These are phyloP conservation scores for Tor tambroides DNA, from an alignment of 2,113 vertebrate species.

Conservation along the genomic window DNA sequence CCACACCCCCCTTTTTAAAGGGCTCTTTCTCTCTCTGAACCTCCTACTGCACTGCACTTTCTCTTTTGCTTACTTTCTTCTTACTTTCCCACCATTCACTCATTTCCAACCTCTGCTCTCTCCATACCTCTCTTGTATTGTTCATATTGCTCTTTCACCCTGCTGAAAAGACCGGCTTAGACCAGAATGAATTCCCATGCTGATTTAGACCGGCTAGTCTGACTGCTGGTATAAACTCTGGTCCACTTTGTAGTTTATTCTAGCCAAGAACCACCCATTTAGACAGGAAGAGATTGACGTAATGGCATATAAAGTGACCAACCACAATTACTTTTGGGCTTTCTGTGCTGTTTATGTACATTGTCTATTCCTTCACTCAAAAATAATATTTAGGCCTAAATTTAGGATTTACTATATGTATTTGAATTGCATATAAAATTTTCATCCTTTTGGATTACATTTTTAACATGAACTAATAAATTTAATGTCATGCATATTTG, in stretches of 20 bases:
- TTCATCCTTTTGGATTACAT: no score
- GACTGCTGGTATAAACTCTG: background rate
- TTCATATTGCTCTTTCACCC: constrained; percentile 18
- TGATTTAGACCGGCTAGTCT: background rate
- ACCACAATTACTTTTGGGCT: background rate
- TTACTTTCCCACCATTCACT: constrained; percentile 39
- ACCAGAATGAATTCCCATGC: background rate
- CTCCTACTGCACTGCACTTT: background rate
- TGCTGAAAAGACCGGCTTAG: constrained; percentile 41
- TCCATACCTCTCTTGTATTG: constrained; percentile 21
- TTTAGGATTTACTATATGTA: no score
- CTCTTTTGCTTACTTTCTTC: constrained; percentile 3
- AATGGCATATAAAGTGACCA: background rate
- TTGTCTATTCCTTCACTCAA: background rate
- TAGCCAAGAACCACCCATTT: background rate
- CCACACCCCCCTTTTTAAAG: constrained; percentile 38
- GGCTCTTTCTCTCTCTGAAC: constrained; percentile 22
- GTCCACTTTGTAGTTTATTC: background rate
- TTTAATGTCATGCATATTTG: no score
- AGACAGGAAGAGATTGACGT: background rate
- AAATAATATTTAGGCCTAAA: background rate
- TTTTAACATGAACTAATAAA: no score
- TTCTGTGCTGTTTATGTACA: no score
- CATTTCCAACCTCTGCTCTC: constrained; percentile 35
- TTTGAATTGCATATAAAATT: no score